Evolutionary conservation across 2,113 vertebrate genomes (phyloP), one percentile per base, ranked within the genome.

Genomic region (Ploceus nigricollis): DNA sequence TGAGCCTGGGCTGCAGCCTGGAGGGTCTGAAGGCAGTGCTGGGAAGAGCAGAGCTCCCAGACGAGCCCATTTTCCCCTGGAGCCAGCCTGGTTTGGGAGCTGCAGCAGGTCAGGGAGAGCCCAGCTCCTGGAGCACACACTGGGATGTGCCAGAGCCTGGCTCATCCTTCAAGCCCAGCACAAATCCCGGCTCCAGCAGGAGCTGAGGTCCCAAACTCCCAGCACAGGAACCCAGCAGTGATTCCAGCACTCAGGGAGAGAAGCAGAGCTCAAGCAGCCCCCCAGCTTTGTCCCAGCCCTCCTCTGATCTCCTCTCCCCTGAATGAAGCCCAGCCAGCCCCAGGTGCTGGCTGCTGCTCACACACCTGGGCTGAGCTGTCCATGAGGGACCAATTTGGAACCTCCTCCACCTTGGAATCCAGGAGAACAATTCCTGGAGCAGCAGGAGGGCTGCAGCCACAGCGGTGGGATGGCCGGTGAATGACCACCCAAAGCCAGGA

Each of bases 31-130:
- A 4, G 42, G 60, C 21, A 61, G 50, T 10, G 0, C 54, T 7
- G 42, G 22, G 40, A 31, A 2, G 3, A 40, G 57, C 30, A 50
- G 19, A 2, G 8, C 4, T 69, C 60, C 65, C 61, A 57, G 37
- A 2, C 4, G 30, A 39, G 5, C 6, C 50, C 35, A 4, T 1
- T 15, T 44, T 37, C 6, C 28, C 39, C 8, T 5, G 51, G 33
- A 73, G 48, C 42, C 78, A 33, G 73, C 60, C 4, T 22, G 57
- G 6, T 11, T 27, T 57, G 61, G 79, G 75, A 56, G 11, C 69
- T 48, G 45, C 35, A n/a, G 54, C 4, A 1, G 44, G 35, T 2
- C 44, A 40, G 51, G 19, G 0, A 7, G 15, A 73, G 70, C 66
- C 57, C n/a, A 24, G 78, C 60, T 4, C 66, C 20, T 3, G 10